A percentile compares a stretch with the other conserved stretches of the same genome.
Conservation (phyloP, 2,113 vertebrate genomes). For the Ptilorrhoa leucosticta region DNA sequence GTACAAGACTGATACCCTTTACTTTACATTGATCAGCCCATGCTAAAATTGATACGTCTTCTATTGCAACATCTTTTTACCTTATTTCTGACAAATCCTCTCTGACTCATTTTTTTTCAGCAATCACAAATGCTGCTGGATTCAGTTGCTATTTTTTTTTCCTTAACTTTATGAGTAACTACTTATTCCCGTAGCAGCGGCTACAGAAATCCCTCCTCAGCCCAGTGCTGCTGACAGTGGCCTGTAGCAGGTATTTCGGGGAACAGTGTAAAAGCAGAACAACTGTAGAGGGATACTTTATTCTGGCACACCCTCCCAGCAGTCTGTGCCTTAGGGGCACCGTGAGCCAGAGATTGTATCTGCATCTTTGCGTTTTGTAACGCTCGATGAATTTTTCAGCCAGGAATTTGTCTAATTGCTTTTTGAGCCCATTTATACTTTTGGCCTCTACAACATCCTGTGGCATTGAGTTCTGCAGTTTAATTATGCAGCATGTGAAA, state of each 20-base stretch:
- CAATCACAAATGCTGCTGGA: background rate
- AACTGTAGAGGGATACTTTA: background rate
- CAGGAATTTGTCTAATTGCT: slow-evolving; percentile 63
- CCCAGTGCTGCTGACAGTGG: background rate
- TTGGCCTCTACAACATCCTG: slow-evolving; percentile 53
- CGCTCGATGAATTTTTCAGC: slow-evolving; percentile 62
- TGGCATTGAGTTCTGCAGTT: slow-evolving; percentile 33
- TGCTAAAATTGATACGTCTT: background rate
- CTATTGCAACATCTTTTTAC: background rate
- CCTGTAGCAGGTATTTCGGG: background rate
- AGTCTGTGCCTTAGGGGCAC: slow-evolving; percentile 57
- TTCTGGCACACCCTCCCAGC: slow-evolving; percentile 51
- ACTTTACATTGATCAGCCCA: background rate
- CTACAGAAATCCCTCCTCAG: background rate
- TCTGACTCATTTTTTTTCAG: background rate
- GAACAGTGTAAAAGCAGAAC: background rate
- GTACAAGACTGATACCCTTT: background rate
- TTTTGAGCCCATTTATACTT: slow-evolving; percentile 51
- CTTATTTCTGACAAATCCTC: background rate
- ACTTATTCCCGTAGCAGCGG: background rate
- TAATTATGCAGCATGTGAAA: background rate
- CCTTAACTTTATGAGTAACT: background rate
- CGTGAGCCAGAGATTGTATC: slow-evolving; percentile 44
- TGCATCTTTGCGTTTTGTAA: slow-evolving; percentile 56
- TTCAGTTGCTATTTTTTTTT: background rate